A percentile compares a stretch with the other conserved stretches of the same genome.
phyloP scores from a whole-genome alignment of 2,888 invertebrate species.

The Calliphora vomitoria region DNA sequence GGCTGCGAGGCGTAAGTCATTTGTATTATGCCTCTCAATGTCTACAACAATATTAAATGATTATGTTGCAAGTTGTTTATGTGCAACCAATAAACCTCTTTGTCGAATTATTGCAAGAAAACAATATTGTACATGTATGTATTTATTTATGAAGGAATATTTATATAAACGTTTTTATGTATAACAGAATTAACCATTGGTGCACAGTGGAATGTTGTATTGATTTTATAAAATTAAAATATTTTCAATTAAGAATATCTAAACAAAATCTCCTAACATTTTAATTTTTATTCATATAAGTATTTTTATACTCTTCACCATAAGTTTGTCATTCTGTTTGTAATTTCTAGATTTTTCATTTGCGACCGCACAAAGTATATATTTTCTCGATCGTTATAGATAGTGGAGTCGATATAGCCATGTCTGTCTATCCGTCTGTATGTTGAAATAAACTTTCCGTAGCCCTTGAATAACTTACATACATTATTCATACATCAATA shows the following conservation, averaged over 20 bases:
- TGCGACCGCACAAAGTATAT: no score
- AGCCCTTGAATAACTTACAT: no score
- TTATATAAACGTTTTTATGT: conserved; percentile 22
- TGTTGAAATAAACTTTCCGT: no score
- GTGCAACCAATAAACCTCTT: conserved; percentile 66
- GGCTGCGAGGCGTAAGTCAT: conserved; percentile 70
- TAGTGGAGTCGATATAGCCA: no score
- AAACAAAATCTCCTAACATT: no score
- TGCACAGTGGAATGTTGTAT: conserved; percentile 7
- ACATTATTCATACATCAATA: no score
- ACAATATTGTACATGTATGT: background rate
- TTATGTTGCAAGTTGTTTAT: conserved; percentile 68
- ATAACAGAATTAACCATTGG: conserved; percentile 1
- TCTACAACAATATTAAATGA: conserved; percentile 62
- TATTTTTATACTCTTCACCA: no score
- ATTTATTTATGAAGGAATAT: conserved; percentile 10
- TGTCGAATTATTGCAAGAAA: conserved; percentile 51
- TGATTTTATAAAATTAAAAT: background rate
- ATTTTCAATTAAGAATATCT: background rate
- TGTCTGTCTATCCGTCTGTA: no score
- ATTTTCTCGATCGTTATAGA: no score
- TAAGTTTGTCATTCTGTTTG: no score
- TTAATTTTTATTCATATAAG: no score
- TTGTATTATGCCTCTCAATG: conserved; percentile 67
- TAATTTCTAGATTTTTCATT: no score